Conservation (phyloP, 2,113 vertebrate genomes). For the Lontra canadensis region DNA sequence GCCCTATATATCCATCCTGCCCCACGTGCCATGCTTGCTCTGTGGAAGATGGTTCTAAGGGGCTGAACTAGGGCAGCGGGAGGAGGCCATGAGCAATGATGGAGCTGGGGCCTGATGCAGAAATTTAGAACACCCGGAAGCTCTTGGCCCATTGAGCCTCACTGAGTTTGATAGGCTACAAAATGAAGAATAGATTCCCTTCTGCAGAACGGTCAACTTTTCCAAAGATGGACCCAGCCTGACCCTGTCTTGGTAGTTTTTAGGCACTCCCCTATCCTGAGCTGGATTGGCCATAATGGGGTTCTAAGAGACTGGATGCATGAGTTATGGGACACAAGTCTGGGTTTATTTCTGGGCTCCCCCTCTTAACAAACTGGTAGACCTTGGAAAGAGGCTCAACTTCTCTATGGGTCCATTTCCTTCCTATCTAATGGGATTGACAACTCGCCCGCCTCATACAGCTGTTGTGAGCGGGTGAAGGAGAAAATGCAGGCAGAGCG, state of each 20-base stretch:
- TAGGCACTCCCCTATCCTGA: too few relatives aligned
- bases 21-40: not conserved
- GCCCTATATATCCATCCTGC: too few relatives aligned
- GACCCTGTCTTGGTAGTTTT: not conserved
- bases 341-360: not conserved
- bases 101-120: not conserved
- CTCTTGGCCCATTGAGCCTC: not conserved
- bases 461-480: not conserved
- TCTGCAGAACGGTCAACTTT: not conserved
- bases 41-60: not conserved
- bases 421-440: not conserved
- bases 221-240: not conserved
- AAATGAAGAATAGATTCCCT: not conserved
- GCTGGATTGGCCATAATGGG: not conserved
- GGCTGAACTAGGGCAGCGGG: not conserved
- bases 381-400: not conserved
- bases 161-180: not conserved
- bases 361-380: not conserved
- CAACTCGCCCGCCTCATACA: fast-evolving
- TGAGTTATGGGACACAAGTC: not conserved
- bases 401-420: not conserved
- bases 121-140: not conserved
- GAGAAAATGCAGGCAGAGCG: not conserved
- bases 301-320: not conserved
- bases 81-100: not conserved